Evolutionary conservation across 64 coral and sea anemone genomes (phyloP), one percentile per base, ranked within the genome.

Genomic region (Catalaphyllia jardinei): DNA sequence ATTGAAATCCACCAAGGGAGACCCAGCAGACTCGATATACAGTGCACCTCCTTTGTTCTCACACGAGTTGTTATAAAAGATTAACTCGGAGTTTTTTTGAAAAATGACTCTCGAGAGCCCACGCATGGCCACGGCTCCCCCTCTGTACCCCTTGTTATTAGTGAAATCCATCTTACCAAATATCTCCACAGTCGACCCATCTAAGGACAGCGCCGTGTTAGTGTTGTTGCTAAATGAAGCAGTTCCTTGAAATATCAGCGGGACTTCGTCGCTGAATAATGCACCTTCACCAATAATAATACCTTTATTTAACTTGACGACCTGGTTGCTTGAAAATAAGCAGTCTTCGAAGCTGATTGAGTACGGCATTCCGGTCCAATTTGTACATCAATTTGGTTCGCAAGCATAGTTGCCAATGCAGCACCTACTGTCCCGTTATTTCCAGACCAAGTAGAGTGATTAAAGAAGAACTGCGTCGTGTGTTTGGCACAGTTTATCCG

Each of bases 101-200:
- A 96, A 91, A 59, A 88, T 50, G 17, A 96, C 67, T 73, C 82
- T 93, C 29, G 95, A 90, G 22, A 71, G 80, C 9, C 88, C 91
- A 78, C 93, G 93, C 87, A 96, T 87, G 51, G 95, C 82, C 4
- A 96, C 31, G 35, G 95, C 95, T 29, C 95, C 95, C 72, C 95
- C 95, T 59, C 73, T 79, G 71, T 85, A 82, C 1, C 95, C 95
- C 22, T 15, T 84, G 73, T 96, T 96, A 22, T 93, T 60, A 8
- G 33, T n/a, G 27, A 96, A 96, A 11, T 62, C 11, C 3, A 93
- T 24, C n/a, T 59, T 3, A 20, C 61, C 82, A 20, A 52, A 50
- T n/a, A 96, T 51, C 33, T 93, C 83, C 5, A 91, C 31, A n/a
- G 72, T 50, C 22, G 95, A 60, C 20, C 82, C 81, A 90, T 96